phyloP scores from a whole-genome alignment of 2,113 vertebrate genomes.

The Hippocampus mohnikei region DNA sequence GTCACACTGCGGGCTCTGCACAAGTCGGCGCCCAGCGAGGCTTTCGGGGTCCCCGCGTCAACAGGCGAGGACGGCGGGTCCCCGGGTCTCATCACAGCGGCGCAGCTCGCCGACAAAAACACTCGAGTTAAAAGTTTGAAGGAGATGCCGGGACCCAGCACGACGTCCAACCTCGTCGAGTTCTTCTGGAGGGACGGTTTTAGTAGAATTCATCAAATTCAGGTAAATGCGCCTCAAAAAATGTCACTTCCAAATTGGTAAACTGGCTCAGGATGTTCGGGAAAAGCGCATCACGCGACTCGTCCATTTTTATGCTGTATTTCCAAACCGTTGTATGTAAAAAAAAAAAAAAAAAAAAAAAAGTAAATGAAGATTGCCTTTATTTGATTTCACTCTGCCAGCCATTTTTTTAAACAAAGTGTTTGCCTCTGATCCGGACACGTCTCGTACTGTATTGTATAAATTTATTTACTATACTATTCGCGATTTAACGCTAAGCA shows the following conservation, averaged over 20 bases:
- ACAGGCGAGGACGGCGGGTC: conserved; percentile 30
- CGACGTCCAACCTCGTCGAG: conserved; percentile 80
- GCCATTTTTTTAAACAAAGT: background rate
- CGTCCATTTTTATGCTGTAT: background rate
- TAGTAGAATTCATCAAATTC: conserved; percentile 87
- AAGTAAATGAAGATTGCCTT: background rate
- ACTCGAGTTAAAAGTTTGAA: conserved; percentile 67
- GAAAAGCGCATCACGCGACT: conserved; percentile 40
- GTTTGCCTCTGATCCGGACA: background rate
- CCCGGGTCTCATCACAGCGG: conserved; percentile 22
- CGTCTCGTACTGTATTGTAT: background rate
- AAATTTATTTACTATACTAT: background rate
- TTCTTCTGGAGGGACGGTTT: conserved; percentile 89
- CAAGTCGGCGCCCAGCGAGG: conserved; percentile 61
- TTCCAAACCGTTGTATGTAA: background rate
- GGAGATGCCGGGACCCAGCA: conserved; percentile 87
- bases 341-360: background rate
- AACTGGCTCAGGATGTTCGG: conserved; percentile 37
- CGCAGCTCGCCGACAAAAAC: conserved; percentile 12
- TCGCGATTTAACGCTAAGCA: background rate
- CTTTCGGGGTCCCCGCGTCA: conserved; percentile 46
- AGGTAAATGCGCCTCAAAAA: conserved; percentile 66
- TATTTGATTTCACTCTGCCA: background rate
- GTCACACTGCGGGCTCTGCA: conserved; percentile 59
- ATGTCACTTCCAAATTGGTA: conserved; percentile 10